A percentile compares a stretch with the other conserved stretches of the same genome.
Evolutionary conservation across 2,797 vertebrate genomes (phyloP).

Genomic region (Octomys mimax): DNA sequence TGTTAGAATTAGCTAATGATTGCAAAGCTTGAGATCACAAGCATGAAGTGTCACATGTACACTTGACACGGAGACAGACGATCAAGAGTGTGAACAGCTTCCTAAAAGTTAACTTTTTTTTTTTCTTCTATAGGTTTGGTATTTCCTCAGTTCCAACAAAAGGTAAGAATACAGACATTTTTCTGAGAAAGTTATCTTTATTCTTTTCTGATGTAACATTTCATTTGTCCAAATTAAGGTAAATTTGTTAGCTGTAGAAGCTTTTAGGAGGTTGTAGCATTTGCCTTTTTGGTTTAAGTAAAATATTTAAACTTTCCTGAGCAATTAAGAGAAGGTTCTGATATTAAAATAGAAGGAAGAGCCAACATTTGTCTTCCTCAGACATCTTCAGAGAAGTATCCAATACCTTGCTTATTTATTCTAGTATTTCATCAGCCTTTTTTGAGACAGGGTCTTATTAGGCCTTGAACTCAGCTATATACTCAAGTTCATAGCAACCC

Average conservation of each 20-base stretch:
- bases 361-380: slow-evolving; percentile 50
- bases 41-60: slow-evolving; percentile 80
- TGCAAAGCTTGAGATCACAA: slow-evolving; percentile 84
- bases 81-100: slow-evolving; percentile 78
- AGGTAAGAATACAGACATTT: slow-evolving; percentile 85
- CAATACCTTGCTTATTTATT: slow-evolving; percentile 35
- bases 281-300: slow-evolving; percentile 38
- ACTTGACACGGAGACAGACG: slow-evolving; percentile 74
- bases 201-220: slow-evolving; percentile 39
- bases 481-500: not conserved
- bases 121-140: slow-evolving; percentile 91
- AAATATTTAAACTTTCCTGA: slow-evolving; percentile 35
- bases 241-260: slow-evolving; percentile 52
- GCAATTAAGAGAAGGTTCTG: slow-evolving; percentile 52
- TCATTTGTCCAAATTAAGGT: slow-evolving; percentile 56
- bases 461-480: not conserved
- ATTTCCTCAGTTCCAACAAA: slow-evolving; percentile 88
- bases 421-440: slow-evolving; percentile 25
- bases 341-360: slow-evolving; percentile 40
- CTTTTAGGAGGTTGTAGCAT: slow-evolving; percentile 20
- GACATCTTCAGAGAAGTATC: slow-evolving; percentile 52
- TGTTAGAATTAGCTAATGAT: slow-evolving; percentile 87
- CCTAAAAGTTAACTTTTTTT: slow-evolving; percentile 81
- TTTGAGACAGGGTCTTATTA: not conserved
- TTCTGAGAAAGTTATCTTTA: slow-evolving; percentile 53